Evolutionary conservation across 1,140 invertebrate species (phyloP), one percentile per base, ranked within the genome.

Genomic region (Lepidurus apus): DNA sequence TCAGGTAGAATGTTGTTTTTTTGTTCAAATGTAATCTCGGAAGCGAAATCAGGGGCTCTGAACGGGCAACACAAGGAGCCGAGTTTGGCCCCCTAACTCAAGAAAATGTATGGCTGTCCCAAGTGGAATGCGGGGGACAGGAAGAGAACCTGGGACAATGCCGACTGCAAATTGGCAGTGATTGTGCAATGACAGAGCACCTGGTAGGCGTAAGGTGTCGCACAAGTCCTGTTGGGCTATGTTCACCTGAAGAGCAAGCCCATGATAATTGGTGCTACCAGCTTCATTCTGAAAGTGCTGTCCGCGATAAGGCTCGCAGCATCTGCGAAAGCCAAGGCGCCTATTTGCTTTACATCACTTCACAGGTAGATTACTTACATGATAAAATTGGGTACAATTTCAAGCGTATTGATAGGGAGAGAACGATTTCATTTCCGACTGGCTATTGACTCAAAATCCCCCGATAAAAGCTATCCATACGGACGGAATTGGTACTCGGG

Each of bases 401-500:
- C 13, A 42, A 73, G 17, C 21, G 11, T 42, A 7, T 1, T 26
- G n/a, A 65, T 85, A 89, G 83, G 82, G 82, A n/a, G 90, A 91
- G 83, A 90, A 88, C 82, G 86, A 90, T 82, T 90, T 89, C 79
- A 74, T 91, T 9, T 90, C 89, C 17, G 88, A 89, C 80, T 85
- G 88, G 84, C 80, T 90, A 78, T 77, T 85, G 17, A 84, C 85
- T 42, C 81, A 75, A 21, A 80, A 87, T 73, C 84, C 87, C n/a
- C 81, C 86, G 74, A 83, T 85, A n/a, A 82, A 81, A 1, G 85
- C 85, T 10, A 82, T 89, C 10, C 86, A 89, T 84, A 89, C 88
- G 42, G 86, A 87, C 17, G 88, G 88, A 26, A 82, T 89, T 44
- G 87, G 87, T 24, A 85, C 88, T 21, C 85, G 84, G 5, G 84